Conservation (phyloP, 2,888 invertebrate species). For the Pterobdella sp. region DNA sequence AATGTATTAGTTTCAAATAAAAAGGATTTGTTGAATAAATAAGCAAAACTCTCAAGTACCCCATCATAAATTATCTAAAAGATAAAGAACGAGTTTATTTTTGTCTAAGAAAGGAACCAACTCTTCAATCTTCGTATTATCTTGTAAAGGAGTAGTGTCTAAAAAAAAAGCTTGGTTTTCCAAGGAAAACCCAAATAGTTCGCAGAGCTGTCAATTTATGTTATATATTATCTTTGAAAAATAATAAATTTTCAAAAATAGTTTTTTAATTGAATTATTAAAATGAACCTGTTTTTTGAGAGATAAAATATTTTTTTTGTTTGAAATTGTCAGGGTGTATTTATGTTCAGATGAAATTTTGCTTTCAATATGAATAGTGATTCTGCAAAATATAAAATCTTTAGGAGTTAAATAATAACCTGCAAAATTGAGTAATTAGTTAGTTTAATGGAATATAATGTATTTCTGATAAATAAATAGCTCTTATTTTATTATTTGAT, state of each 20-base stretch:
- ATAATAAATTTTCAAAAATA: too few relatives aligned
- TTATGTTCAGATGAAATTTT: background rate
- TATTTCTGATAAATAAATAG: background rate
- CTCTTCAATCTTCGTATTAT: background rate
- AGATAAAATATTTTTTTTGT: background rate
- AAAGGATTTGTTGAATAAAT: too few relatives aligned
- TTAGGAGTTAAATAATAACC: background rate
- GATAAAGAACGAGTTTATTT: background rate
- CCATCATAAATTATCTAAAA: too few relatives aligned
- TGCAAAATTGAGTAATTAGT: background rate
- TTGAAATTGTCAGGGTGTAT: background rate
- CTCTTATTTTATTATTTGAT: background rate
- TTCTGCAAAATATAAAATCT: background rate
- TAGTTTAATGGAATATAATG: too few relatives aligned
- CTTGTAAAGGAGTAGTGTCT: background rate
- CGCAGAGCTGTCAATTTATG: background rate
- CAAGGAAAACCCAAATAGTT: background rate
- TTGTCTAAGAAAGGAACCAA: background rate
- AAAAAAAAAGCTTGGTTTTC: background rate
- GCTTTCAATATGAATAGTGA: background rate
- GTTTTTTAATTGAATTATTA: background rate
- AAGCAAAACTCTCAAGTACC: too few relatives aligned
- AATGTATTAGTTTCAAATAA: too few relatives aligned
- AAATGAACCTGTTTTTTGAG: conserved; percentile 2
- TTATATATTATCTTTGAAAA: too few relatives aligned